phyloP scores from a whole-genome alignment of 2,888 invertebrate species.

The Lithophane semibrunnea region DNA sequence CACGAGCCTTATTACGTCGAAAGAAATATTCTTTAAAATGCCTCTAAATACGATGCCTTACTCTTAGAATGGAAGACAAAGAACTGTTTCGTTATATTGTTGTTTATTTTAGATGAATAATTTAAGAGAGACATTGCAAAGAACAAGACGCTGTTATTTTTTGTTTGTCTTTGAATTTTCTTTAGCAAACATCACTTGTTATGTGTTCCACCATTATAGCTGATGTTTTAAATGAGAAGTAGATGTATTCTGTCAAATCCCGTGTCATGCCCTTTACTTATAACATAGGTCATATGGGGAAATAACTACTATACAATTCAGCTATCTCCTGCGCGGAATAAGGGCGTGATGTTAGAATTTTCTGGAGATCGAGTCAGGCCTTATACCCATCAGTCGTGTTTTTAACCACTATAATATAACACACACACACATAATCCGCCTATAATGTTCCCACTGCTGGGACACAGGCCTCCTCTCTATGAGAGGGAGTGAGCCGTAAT shows the following conservation, averaged over 20 bases:
- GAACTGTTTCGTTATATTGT: slow-evolving; percentile 16
- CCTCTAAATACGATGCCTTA: not conserved
- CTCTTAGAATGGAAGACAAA: slow-evolving; percentile 27
- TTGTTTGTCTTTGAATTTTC: slow-evolving; percentile 22
- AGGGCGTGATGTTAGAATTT: too few species aligned
- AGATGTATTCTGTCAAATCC: not conserved
- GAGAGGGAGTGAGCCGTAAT: too few species aligned
- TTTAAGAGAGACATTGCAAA: slow-evolving; percentile 27
- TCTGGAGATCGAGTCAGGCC: too few species aligned
- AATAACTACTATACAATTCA: not conserved
- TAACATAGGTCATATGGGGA: not conserved
- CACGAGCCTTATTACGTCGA: not conserved
- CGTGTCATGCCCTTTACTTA: not conserved
- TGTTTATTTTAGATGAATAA: slow-evolving; percentile 39
- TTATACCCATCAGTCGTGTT: too few species aligned
- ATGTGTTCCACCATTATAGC: not conserved
- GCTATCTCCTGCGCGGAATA: not conserved
- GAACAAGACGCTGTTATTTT: slow-evolving; percentile 3
- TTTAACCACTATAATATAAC: too few species aligned
- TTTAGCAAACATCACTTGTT: slow-evolving; percentile 1
- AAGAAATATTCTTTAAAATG: not conserved
- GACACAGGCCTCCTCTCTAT: too few species aligned
- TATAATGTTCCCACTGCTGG: too few species aligned
- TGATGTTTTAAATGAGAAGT: slow-evolving; percentile 1
- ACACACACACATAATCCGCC: too few species aligned